phyloP scores from a whole-genome alignment of 1,140 invertebrate genomes.

The Hyles euphorbiae region DNA sequence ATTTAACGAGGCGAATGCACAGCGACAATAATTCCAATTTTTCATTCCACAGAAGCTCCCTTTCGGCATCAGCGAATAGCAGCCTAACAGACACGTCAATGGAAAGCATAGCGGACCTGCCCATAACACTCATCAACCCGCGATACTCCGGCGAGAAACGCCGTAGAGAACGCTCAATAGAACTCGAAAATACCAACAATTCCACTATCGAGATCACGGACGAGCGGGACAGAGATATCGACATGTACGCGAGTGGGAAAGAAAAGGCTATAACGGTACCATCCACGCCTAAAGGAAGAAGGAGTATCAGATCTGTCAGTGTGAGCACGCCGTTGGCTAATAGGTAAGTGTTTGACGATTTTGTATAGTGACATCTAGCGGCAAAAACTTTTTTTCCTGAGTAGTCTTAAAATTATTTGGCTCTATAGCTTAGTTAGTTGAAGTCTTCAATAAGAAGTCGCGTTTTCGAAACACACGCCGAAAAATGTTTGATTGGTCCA shows the following conservation, averaged over 20 bases:
- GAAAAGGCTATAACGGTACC: slow-evolving; percentile 23
- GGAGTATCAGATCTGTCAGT: slow-evolving; percentile 32
- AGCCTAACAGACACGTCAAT: slow-evolving; percentile 61
- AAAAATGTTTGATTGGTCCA: no score
- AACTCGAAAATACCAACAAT: slow-evolving; percentile 3
- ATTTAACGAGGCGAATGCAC: no score
- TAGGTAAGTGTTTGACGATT: slow-evolving; percentile 28
- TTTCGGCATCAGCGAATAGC: slow-evolving; percentile 61
- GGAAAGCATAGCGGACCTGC: slow-evolving; percentile 64
- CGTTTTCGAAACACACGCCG: no score
- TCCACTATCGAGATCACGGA: neutral
- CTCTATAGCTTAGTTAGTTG: no score
- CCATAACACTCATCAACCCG: slow-evolving; percentile 55
- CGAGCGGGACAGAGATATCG: slow-evolving; percentile 9
- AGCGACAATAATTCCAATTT: no score
- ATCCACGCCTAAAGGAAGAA: slow-evolving; percentile 42
- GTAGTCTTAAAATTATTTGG: no score
- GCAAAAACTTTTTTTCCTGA: no score
- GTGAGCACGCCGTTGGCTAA: slow-evolving; percentile 40
- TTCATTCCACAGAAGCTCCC: slow-evolving; percentile 38
- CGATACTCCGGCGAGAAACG: slow-evolving; percentile 40
- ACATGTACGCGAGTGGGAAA: slow-evolving; percentile 4
- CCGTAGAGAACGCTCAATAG: slow-evolving; percentile 8
- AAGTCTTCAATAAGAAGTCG: no score
- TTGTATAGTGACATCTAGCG: neutral